phyloP scores from a whole-genome alignment of 2,888 invertebrate species.

The Calameuta filiformis region DNA sequence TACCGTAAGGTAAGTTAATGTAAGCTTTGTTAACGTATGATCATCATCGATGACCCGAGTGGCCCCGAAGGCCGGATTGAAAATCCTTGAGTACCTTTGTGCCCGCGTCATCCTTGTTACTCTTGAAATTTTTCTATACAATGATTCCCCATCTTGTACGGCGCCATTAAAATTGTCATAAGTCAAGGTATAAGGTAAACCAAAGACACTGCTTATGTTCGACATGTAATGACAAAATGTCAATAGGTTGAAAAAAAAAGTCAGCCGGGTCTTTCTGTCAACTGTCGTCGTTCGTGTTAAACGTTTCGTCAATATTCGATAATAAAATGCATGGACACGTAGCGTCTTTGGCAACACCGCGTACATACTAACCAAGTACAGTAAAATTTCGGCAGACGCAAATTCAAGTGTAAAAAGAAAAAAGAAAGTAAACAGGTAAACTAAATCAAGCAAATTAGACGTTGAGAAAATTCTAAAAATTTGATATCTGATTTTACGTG shows the following conservation, averaged over 20 bases:
- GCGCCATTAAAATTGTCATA: background rate
- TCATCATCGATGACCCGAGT: slow-evolving; percentile 1
- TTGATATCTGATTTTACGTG: background rate
- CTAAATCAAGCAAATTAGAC: too few species aligned
- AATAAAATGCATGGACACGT: background rate
- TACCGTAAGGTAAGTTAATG: background rate
- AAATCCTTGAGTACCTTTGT: slow-evolving; percentile 3
- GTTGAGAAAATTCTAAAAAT: background rate
- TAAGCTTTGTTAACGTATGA: background rate
- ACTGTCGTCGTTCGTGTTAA: background rate
- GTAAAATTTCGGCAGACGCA: background rate
- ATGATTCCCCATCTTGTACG: background rate
- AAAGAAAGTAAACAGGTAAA: background rate
- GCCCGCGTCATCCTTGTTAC: slow-evolving; percentile 4
- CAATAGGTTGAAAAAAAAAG: background rate
- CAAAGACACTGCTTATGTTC: background rate
- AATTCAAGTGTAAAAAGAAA: background rate
- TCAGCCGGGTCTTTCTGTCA: background rate
- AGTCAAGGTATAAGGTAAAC: background rate
- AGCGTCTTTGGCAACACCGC: background rate
- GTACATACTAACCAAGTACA: background rate
- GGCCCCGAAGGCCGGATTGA: background rate
- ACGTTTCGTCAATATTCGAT: background rate
- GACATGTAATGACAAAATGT: background rate
- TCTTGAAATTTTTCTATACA: background rate